These are phyloP conservation scores for Cygnus atratus DNA, from an alignment of 2,113 vertebrate species.

Conservation along the genomic window DNA sequence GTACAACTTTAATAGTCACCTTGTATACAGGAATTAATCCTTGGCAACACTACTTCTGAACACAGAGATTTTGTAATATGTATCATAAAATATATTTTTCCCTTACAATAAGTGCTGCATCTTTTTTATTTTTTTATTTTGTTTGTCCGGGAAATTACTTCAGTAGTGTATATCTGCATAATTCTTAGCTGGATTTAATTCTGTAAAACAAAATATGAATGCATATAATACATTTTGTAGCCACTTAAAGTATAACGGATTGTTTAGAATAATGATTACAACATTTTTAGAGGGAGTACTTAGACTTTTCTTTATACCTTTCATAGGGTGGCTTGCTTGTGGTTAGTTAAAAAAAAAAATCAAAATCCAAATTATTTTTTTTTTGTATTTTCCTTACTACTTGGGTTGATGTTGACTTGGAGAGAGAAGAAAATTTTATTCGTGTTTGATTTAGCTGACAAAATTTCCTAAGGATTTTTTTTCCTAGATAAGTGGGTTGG, in stretches of 20 bases:
- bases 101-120: neutral
- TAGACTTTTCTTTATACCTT: neutral
- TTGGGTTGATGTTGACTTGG: neutral
- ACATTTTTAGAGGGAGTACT: neutral
- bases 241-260: neutral
- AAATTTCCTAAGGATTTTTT: neutral
- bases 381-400: neutral
- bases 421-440: neutral
- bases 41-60: neutral
- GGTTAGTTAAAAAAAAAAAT: neutral
- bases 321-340: neutral
- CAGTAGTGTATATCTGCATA: neutral
- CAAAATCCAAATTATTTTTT: too few relatives aligned
- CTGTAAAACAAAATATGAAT: neutral
- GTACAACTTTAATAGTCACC: neutral
- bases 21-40: neutral
- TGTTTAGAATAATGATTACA: neutral
- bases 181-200: neutral
- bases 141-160: neutral
- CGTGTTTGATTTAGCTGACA: neutral
- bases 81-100: neutral
- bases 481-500: neutral
- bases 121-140: too few relatives aligned
- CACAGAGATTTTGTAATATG: rapidly evolving
- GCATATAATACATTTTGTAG: neutral